Percentiles rank a stretch among this genome's conserved stretches.
Evolutionary conservation across 2,797 vertebrate species (phyloP).

Genomic region (Darevskia mixta): DNA sequence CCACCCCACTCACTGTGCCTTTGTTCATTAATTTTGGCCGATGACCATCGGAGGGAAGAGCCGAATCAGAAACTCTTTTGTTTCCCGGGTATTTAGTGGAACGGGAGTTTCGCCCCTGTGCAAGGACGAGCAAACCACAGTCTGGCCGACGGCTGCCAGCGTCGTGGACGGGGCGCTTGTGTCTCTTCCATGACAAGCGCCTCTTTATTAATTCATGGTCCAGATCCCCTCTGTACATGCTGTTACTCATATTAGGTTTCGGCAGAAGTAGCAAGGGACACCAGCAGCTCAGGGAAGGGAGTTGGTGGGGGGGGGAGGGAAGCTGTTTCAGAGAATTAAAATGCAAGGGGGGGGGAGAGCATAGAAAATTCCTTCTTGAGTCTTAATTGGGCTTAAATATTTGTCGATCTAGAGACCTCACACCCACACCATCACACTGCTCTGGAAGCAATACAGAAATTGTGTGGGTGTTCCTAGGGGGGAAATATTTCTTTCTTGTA

Average conservation of each 20-base stretch:
- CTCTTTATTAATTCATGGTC: conserved; percentile 83
- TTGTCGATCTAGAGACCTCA: conserved; percentile 67
- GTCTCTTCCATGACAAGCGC: conserved; percentile 80
- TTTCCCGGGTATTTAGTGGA: conserved; percentile 66
- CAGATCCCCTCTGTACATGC: conserved; percentile 79
- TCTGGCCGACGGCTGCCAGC: conserved; percentile 69
- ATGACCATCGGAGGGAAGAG: conserved; percentile 42
- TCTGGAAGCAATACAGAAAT: conserved; percentile 60
- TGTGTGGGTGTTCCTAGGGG: conserved; percentile 51
- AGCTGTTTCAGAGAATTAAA: conserved; percentile 78
- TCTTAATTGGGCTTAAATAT: conserved; percentile 72
- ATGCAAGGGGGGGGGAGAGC: conserved; percentile 27
- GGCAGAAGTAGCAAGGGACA: conserved; percentile 75
- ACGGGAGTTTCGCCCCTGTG: conserved; percentile 59
- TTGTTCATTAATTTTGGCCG: conserved; percentile 28
- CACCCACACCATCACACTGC: conserved; percentile 63
- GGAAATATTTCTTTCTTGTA: conserved; percentile 31
- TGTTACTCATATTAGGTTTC: conserved; percentile 85
- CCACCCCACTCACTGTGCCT: conserved; percentile 33
- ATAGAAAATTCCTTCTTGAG: conserved; percentile 73
- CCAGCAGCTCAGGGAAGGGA: conserved; percentile 38
- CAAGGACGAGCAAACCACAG: conserved; percentile 57
- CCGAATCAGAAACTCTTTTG: conserved; percentile 61
- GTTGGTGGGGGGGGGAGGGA: conserved; percentile 9
- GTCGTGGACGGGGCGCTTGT: conserved; percentile 67